phyloP scores from a whole-genome alignment of 1,140 invertebrate genomes.

The Drosophila nikananu region DNA sequence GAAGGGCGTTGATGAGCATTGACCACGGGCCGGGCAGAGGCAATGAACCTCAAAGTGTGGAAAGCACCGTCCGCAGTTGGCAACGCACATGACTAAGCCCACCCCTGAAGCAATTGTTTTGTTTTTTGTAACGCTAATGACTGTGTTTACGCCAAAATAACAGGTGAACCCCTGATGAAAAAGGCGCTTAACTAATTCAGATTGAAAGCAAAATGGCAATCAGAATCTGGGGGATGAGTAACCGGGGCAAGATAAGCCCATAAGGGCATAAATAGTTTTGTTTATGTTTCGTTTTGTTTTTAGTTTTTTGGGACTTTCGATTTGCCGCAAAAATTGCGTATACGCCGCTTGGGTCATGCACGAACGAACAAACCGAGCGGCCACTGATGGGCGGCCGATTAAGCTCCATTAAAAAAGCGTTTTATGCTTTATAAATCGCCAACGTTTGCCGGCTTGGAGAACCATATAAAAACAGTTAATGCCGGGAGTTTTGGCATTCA shows the following conservation, averaged over 20 bases:
- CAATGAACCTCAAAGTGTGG: conserved; percentile 68
- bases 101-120: conserved; percentile 46
- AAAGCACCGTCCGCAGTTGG: conserved; percentile 21
- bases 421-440: conserved; percentile 44
- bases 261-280: conserved; percentile 5
- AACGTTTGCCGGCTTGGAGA: conserved; percentile 4
- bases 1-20: conserved; percentile 76
- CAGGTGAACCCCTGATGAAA: conserved; percentile 48
- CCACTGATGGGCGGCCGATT: conserved; percentile 61
- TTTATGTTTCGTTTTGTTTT: conserved; percentile 18
- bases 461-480: conserved; percentile 60
- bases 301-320: conserved; percentile 13
- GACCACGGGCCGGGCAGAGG: conserved; percentile 60
- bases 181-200: conserved; percentile 36
- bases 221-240: conserved; percentile 21
- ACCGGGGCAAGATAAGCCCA: conserved; percentile 5
- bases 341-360: conserved; percentile 60
- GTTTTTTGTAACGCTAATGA: conserved; percentile 68
- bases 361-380: conserved; percentile 64
- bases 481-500: conserved; percentile 38
- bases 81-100: conserved; percentile 46
- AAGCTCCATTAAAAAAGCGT: conserved; percentile 72
- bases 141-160: conserved; percentile 54
- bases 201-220: conserved; percentile 43
- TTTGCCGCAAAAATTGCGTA: conserved; percentile 56